phyloP scores from a whole-genome alignment of 2,113 vertebrate genomes.

The Oncorhynchus kisutch region DNA sequence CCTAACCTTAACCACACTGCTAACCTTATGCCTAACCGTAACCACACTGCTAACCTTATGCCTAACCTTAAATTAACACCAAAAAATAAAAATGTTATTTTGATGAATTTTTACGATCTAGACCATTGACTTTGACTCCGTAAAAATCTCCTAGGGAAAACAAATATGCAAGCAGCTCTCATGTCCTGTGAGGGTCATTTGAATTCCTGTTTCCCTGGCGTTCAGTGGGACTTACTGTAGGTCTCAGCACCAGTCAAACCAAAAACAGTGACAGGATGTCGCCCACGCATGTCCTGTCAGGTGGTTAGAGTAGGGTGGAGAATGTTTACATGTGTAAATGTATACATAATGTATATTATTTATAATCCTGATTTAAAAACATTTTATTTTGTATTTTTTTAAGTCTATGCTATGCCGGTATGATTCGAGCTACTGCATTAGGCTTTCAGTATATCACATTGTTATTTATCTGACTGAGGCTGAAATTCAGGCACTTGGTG shows the following conservation, averaged over 20 bases:
- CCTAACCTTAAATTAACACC: too few species aligned
- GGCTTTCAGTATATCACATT: neutral
- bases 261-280: neutral
- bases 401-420: neutral
- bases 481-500: neutral
- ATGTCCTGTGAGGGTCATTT: too few species aligned
- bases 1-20: too few species aligned
- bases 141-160: too few species aligned
- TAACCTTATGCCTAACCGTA: too few species aligned
- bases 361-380: neutral
- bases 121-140: too few species aligned
- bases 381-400: too few species aligned
- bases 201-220: too few species aligned
- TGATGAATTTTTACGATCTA: too few species aligned
- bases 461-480: neutral
- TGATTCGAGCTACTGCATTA: neutral
- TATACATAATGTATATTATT: neutral
- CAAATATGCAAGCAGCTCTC: too few species aligned
- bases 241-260: neutral
- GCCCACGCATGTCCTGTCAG: neutral
- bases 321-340: conserved; percentile 33
- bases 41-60: too few species aligned
- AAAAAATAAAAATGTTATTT: too few species aligned
- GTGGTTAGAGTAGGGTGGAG: neutral
- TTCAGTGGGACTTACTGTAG: neutral